Conservation (phyloP, 2,888 invertebrate species). For the Achlya flavicornis region DNA sequence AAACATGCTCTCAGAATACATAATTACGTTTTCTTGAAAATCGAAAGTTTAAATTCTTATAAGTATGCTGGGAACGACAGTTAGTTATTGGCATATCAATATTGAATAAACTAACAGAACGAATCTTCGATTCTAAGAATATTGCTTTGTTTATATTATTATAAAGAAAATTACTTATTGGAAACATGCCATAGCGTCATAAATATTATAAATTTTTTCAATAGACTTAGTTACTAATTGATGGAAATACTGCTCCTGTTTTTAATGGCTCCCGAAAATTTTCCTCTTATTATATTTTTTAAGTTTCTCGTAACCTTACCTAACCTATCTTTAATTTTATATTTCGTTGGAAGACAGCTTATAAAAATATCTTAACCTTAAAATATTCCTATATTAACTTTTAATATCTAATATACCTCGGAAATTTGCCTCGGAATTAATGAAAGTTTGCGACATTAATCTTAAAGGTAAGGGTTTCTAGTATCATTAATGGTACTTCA, state of each 20-base stretch:
- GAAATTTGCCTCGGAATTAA: background rate
- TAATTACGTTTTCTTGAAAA: background rate
- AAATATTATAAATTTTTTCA: no score
- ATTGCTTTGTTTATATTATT: background rate
- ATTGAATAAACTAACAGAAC: background rate
- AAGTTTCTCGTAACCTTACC: background rate
- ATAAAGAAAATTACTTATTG: no score
- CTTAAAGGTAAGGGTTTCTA: background rate
- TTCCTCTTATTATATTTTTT: background rate
- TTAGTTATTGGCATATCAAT: background rate
- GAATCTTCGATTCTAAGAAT: background rate
- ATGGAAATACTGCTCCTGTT: background rate
- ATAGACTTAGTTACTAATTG: no score
- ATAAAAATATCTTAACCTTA: background rate
- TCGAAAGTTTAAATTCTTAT: background rate
- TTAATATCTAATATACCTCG: background rate
- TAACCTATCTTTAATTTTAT: background rate
- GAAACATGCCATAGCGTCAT: no score
- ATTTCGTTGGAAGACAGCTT: background rate
- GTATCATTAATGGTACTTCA: background rate
- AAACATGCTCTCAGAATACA: background rate
- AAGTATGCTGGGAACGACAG: background rate
- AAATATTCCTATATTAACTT: background rate
- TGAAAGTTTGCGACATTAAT: background rate
- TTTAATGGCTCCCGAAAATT: background rate